Evolutionary conservation across 2,113 vertebrate genomes (phyloP), one percentile per base, ranked within the genome.

Genomic region (Orientallactaga bullata): DNA sequence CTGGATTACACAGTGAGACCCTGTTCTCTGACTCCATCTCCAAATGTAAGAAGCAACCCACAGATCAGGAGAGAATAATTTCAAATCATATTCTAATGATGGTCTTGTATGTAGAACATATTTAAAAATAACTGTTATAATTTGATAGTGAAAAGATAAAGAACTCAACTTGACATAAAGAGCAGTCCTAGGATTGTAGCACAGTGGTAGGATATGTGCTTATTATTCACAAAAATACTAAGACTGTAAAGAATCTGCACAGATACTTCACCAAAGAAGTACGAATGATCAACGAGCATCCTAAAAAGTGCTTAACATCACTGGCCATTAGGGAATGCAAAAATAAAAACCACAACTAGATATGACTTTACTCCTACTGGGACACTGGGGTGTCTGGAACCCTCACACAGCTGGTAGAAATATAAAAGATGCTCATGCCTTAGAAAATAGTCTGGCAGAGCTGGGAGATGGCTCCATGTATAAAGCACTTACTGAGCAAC

Each of bases 291-390:
- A 60, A 4, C 72, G 68, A 74, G 42, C 74, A 77, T n/a, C 51
- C 20, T 71, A 93, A 91, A 91, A 5, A 24, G 85, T 35, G 63
- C 55, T 47, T 76, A 90, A 42, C 13, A 69, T 84, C 28, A 91
- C n/a, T 72, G 81, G 55, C 72, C 42, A 77, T 35, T 77, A 93
- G 39, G 81, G 58, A 95, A 93, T 80, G 28, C 51, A 65, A 73
- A 90, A 85, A 55, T 68, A 39, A 95, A 91, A 94, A 28, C 17
- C 60, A 80, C 65, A 85, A 2, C 61, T 63, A 89, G 81, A 86
- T 60, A 91, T 18, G 17, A 73, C 35, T 86, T 80, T 39, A 66
- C 1, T 71, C 18, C 26, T 9, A 82, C 2, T 10, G 32, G 42
- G 42, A 68, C 12, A 77, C 2, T 10, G 32, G 42, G 42, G 61